Base-by-base conservation (phyloP, 2,797 vertebrate genomes). In the Centroberyx gerrardi region DNA sequence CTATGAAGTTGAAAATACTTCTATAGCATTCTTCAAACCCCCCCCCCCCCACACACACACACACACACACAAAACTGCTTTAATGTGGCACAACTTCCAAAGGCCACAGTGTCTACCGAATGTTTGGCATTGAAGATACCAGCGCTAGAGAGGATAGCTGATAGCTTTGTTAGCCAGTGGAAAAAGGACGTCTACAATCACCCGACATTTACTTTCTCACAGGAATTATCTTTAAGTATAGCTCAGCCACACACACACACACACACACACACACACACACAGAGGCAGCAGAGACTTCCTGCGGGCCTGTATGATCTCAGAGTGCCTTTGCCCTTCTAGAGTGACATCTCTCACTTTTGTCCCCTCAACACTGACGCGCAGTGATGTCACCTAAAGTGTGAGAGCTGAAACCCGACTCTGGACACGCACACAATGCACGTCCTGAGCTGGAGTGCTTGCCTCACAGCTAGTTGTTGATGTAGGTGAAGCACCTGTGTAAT, bases 291-390 rank as follows among this genome's bases (percentile, higher is more conserved):
- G 33, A 60, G 56, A 67, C 36, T 74, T 80, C 81, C 84, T 66
- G n/a, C 1, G 73, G 88, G 80, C 81, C 17, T 10, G 5, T 68
- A 67, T 88, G 80, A 90, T 88, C 87, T 91, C 88, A 89, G 62
- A 68, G 69, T 15, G 49, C 18, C 42, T 82, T 77, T 86, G 83
- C 71, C 85, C 86, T 89, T 90, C 88, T 90, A 80, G 42, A 83
- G 87, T 91, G 89, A 91, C 87, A 85, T 76, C 52, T 79, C 80
- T 78, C 73, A 84, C 76, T 83, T 78, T 89, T 87, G 76, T 90
- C 74, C 60, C 48, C 65, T 75, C n/a, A 48, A 70, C 62, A 81
- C 78, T 66, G 82, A 80, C 7, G 28, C 76, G 52, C 58, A 53
- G 66, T 90, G 90, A 92, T 86, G 92, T 90, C 84, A 88, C 44